phyloP scores from a whole-genome alignment of 2,113 vertebrate genomes.

The Grantiella picta region DNA sequence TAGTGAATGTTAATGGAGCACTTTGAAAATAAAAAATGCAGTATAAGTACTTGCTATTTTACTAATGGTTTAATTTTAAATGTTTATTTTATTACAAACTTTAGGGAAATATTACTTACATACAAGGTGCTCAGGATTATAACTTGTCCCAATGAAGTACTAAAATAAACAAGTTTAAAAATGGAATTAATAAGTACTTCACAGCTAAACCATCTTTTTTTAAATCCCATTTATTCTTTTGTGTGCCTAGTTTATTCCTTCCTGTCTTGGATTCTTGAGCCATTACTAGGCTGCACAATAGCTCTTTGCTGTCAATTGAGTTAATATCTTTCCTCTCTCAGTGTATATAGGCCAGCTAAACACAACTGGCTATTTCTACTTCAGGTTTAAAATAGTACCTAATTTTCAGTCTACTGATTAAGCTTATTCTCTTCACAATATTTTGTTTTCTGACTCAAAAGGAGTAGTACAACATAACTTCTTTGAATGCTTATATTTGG shows the following conservation, averaged over 20 bases:
- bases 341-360: background rate
- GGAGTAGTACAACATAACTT: background rate
- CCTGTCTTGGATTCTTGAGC: background rate
- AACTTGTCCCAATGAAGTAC: background rate
- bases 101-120: background rate
- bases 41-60: background rate
- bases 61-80: background rate
- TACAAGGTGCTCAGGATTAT: background rate
- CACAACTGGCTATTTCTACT: background rate
- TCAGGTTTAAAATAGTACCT: background rate
- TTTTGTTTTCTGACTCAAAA: background rate
- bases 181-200: background rate
- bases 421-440: background rate
- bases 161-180: background rate
- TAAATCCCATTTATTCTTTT: background rate
- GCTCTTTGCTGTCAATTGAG: background rate
- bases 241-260: background rate
- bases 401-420: background rate
- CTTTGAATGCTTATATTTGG: background rate
- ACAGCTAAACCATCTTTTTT: background rate
- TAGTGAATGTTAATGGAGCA: background rate
- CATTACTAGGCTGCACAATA: background rate
- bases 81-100: background rate
- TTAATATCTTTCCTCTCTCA: background rate
- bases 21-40: conserved; percentile 1